Evolutionary conservation across 53 echinoderm and acorn worm species (phyloP), one percentile per base, ranked within the genome.

Genomic region (Glandiceps talaboti): DNA sequence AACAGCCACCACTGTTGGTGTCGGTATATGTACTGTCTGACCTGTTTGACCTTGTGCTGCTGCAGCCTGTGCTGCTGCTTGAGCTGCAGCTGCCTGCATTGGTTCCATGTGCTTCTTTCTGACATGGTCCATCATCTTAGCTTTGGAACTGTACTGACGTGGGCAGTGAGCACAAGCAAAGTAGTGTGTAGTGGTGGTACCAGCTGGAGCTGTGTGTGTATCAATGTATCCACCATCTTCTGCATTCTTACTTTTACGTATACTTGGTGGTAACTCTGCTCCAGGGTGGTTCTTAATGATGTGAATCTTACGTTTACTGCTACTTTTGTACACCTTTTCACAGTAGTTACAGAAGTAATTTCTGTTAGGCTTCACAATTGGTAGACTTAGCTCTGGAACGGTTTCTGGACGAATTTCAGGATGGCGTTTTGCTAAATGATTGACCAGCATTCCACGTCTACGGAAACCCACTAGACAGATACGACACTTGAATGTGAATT

Each of bases 131-230:
- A 95, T 95, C 95, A 95, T 95, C 76, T 95, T 95, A 25, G 95
- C 95, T 32, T 95, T 95, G 30, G 95, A 92, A 84, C 95, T 95
- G 81, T 95, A 95, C 78, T 95, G 95, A 31, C 95, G 88, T 29
- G 95, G 95, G 75, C 95, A 95, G 77, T 95, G 95, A n/a, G 95
- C 95, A 81, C 95, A 95, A 28, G 95, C 95, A 83, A 95, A 95
- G 86, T 95, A 95, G 77, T 95, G 95, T 30, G 95, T 95, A 31
- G 95, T 95, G 45, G 90, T 95, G 0, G 95, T 90, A 77, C 95
- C 95, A 31, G 95, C 95, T 14, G 95, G 95, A 29, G 95, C 95
- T 0, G 95, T 92, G 82, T 92, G 92, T 14, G 92, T 92, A 81
- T 95, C 86, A 27, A 90, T 88, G 1, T 90, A 82, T 1, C 92